Conservation (phyloP, 1,140 invertebrate species). For the Colletes gigas region DNA sequence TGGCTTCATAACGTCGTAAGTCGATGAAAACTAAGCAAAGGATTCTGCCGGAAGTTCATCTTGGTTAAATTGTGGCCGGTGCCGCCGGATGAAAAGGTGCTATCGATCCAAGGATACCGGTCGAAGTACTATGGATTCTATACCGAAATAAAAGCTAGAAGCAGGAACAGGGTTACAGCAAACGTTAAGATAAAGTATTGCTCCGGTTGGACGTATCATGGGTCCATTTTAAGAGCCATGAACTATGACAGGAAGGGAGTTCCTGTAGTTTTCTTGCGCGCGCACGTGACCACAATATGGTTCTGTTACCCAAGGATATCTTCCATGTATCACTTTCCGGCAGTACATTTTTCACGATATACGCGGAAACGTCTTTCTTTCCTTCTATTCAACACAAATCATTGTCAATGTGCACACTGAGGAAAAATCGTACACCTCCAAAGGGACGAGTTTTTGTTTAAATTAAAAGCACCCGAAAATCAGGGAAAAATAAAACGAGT, state of each 20-base stretch:
- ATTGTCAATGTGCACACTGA: not conserved
- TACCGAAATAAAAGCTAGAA: not conserved
- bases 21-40: not conserved
- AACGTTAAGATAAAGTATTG: slow-evolving; percentile 53
- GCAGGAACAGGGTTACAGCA: slow-evolving; percentile 12
- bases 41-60: too few species aligned
- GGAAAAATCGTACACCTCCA: too few species aligned
- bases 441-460: too few species aligned
- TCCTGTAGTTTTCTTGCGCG: slow-evolving; percentile 18
- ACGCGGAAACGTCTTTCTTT: slow-evolving; percentile 2
- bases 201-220: slow-evolving; percentile 31
- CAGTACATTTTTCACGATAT: slow-evolving; percentile 49
- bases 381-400: slow-evolving; percentile 24
- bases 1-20: too few species aligned
- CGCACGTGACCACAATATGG: slow-evolving; percentile 49
- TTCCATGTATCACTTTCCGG: slow-evolving; percentile 47
- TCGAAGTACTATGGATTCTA: not conserved
- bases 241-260: slow-evolving; percentile 23
- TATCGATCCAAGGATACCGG: slow-evolving; percentile 9
- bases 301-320: slow-evolving; percentile 4
- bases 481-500: too few species aligned
- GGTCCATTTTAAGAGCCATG: slow-evolving; percentile 8
- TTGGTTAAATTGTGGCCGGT: not conserved
- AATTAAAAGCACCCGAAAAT: too few species aligned
- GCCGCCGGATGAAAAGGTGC: not conserved